A percentile compares a stretch with the other conserved stretches of the same genome.
Evolutionary conservation across 2,113 vertebrate species (phyloP).

Genomic region (Odontophorus gujanensis): DNA sequence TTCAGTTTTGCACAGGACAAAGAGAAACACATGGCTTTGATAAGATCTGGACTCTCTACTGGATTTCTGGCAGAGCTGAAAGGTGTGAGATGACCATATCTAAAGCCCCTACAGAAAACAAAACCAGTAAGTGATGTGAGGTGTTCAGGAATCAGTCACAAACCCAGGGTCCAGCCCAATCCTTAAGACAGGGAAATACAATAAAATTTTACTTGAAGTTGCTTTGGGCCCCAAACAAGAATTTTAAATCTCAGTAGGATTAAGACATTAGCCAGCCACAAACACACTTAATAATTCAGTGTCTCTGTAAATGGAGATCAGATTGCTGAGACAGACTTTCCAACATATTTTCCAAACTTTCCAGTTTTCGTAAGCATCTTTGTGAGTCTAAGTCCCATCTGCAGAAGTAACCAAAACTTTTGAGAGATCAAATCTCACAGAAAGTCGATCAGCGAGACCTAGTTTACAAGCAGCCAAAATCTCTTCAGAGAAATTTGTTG

Average conservation of each 20-base stretch:
- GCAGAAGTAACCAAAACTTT: constrained; percentile 2
- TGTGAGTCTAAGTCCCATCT: neutral
- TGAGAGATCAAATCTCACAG: neutral
- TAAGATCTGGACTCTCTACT: neutral
- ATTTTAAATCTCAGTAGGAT: constrained; percentile 13
- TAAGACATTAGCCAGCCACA: constrained; percentile 2
- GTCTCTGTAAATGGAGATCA: neutral
- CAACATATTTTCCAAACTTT: neutral
- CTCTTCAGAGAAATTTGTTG: neutral
- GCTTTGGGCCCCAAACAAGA: neutral
- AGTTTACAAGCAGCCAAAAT: neutral
- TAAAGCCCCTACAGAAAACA: neutral
- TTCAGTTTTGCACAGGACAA: neutral
- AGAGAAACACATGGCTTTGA: neutral
- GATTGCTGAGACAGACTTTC: neutral
- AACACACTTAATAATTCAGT: neutral
- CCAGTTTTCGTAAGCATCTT: neutral
- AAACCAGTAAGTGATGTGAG: neutral
- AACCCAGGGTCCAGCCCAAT: neutral
- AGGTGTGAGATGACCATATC: neutral
- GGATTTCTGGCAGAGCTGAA: neutral
- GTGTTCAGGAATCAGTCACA: neutral
- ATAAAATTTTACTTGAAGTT: neutral
- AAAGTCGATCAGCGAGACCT: neutral
- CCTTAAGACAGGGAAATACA: accelerated